These are phyloP conservation scores for Bicyclus anynana DNA, from an alignment of 1,140 invertebrate species.

Conservation along the genomic window DNA sequence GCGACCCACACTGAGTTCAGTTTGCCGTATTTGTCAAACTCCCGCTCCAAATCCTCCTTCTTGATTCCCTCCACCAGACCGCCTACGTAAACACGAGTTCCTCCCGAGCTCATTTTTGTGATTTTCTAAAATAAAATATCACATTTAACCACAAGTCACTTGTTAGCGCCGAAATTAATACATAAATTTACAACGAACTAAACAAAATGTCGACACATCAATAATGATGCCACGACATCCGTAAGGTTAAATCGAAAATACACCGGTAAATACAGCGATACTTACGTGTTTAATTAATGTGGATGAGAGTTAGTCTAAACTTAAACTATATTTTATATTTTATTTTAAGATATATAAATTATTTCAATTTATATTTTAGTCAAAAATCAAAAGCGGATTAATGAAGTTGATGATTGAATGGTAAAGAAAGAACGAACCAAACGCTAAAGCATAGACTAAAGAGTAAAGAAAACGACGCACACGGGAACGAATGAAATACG, in stretches of 20 bases:
- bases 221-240: conserved; percentile 65
- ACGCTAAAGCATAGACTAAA: too few relatives aligned
- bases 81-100: conserved; percentile 90
- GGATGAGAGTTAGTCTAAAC: conserved; percentile 19
- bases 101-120: conserved; percentile 73
- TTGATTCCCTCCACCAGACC: conserved; percentile 89
- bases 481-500: conserved; percentile 28
- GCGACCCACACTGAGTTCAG: conserved; percentile 94
- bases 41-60: conserved; percentile 91
- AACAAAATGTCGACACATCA: conserved; percentile 70
- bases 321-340: conserved; percentile 29
- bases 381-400: conserved; percentile 54
- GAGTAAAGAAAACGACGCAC: conserved; percentile 1
- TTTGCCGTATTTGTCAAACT: conserved; percentile 94
- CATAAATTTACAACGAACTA: conserved; percentile 54
- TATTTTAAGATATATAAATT: conserved; percentile 19
- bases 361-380: conserved; percentile 34
- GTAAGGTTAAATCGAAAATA: conserved; percentile 27
- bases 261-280: conserved; percentile 34
- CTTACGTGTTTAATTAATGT: conserved; percentile 50
- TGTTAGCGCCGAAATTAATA: conserved; percentile 42
- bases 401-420: conserved; percentile 59
- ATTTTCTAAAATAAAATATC: conserved; percentile 46
- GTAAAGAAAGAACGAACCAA: conserved; percentile 36
- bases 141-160: conserved; percentile 10